Percentiles rank a stretch among this genome's conserved stretches.
Evolutionary conservation across 2,113 vertebrate genomes (phyloP).

Genomic region (Bubo bubo): DNA sequence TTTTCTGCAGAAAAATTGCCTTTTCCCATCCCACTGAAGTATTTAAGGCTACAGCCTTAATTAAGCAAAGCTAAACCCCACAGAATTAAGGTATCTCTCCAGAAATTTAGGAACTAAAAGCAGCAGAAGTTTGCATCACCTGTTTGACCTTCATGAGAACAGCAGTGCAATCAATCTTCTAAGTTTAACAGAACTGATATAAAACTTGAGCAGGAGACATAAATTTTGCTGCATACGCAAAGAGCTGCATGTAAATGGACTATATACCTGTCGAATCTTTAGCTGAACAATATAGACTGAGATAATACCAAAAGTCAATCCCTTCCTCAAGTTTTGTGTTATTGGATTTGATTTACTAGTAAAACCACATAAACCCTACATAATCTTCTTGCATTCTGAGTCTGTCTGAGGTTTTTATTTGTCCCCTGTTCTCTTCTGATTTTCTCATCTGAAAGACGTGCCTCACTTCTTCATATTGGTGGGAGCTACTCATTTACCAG

Average conservation of each 20-base stretch:
- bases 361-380: not conserved
- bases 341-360: not conserved
- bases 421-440: not conserved
- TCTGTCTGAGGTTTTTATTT: not conserved
- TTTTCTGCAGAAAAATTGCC: not conserved
- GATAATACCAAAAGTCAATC: not conserved
- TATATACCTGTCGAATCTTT: not conserved
- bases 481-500: not conserved
- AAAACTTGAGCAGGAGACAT: constrained; percentile 21
- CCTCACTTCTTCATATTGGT: not conserved
- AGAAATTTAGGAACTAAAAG: not conserved
- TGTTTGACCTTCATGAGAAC: constrained; percentile 27
- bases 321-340: not conserved
- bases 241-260: constrained; percentile 6
- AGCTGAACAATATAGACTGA: not conserved
- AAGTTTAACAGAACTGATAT: constrained; percentile 3
- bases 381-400: not conserved
- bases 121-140: not conserved
- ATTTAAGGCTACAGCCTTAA: not conserved
- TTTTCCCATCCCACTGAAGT: not conserved
- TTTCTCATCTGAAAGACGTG: not conserved
- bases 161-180: constrained; percentile 5
- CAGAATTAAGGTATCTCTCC: not conserved
- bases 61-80: not conserved
- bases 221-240: constrained; percentile 40